Evolutionary conservation across 1,140 invertebrate genomes (phyloP).

Genomic region (Whitmania pigra): DNA sequence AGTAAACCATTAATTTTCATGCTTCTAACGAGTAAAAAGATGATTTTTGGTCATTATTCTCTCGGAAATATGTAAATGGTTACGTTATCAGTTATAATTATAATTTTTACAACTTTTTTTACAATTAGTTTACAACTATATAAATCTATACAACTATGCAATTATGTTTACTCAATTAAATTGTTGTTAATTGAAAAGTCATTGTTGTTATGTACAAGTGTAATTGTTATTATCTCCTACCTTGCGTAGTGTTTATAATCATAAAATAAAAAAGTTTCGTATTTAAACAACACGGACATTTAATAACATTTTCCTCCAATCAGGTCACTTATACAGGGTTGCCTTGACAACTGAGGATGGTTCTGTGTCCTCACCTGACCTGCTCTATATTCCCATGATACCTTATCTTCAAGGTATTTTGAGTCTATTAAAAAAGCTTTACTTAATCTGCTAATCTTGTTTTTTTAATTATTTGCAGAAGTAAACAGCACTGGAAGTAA

Average conservation of each 20-base stretch:
- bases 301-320: not conserved
- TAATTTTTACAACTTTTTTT: not conserved
- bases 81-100: not conserved
- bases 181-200: not conserved
- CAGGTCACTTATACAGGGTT: not conserved
- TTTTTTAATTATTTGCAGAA: too few relatives aligned
- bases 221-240: not conserved
- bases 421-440: not conserved
- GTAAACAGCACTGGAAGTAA: too few relatives aligned
- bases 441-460: not conserved
- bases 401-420: not conserved
- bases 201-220: not conserved
- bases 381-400: not conserved
- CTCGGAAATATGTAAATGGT: not conserved
- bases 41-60: not conserved
- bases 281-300: not conserved
- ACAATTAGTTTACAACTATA: not conserved
- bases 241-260: not conserved
- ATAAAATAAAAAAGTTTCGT: not conserved
- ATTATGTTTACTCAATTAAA: too few relatives aligned
- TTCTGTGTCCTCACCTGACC: constrained; percentile 3
- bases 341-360: not conserved
- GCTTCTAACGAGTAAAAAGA: not conserved
- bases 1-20: not conserved
- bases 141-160: too few relatives aligned